Evolutionary conservation across 2,113 vertebrate species (phyloP), one percentile per base, ranked within the genome.

Genomic region (Eudorcas thomsonii): DNA sequence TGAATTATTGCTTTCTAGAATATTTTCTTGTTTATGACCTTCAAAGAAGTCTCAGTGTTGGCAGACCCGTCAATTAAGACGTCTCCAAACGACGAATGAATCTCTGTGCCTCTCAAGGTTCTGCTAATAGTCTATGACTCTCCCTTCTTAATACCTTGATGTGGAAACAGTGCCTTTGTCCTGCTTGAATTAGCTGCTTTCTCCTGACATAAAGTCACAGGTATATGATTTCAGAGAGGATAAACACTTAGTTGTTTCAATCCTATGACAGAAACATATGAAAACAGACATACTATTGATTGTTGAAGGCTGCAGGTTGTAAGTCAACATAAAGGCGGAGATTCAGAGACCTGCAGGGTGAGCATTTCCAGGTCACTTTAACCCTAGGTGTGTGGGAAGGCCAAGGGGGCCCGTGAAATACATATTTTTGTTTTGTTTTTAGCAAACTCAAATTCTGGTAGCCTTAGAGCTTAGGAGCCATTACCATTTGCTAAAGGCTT

Each of bases 1-100:
- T 48, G 94, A 94, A 98, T 97, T 96, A 98, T 98, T 99, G 98
- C 98, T 98, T 98, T 98, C 94, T 77, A 97, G 97, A 99, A 98
- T 98, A 98, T 98, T 97, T 94, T 97, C 82, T 84, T 97, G 96
- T 98, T 98, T 97, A 98, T 98, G 98, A 99, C 96, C 98, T 98
- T 98, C 98, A 98, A 83, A 98, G 98, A 88, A 98, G 98, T 14
- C 13, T 50, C 71, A 28, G 62, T 71, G 84, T 71, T 81, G 95
- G 83, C 78, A 98, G 94, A 95, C 89, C 93, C 89, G 77, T 88
- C 94, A 97, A 64, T 98, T 93, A 95, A n/a, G 97, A 74, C 54
- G 88, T 43, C 80, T 87, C 90, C 80, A 30, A 54, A 96, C 96
- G 45, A 94, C 91, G 50, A 62, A 43, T 64, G 88, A 59, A 67